Evolutionary conservation across 2,113 vertebrate species (phyloP).

Genomic region (Ranitomeya variabilis): DNA sequence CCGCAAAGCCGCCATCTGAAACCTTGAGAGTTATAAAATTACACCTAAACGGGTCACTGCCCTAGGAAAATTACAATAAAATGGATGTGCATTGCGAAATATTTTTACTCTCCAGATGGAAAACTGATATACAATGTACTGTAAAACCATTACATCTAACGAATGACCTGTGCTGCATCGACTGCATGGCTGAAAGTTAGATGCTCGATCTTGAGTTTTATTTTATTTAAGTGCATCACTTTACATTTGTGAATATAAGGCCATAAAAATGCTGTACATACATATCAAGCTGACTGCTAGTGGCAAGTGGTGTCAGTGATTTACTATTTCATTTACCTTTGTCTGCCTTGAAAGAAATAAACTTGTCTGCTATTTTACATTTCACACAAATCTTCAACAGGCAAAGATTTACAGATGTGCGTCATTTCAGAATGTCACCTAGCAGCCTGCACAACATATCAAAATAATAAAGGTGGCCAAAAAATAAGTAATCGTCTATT

Average conservation of each 20-base stretch:
- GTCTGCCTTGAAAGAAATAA: constrained; percentile 49
- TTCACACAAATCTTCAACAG: constrained; percentile 40
- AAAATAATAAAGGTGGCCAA: not conserved
- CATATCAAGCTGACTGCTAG: constrained; percentile 38
- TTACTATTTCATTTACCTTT: constrained; percentile 53
- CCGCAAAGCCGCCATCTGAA: not conserved
- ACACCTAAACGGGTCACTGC: constrained; percentile 11
- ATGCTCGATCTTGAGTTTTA: not conserved
- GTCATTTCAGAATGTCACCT: not conserved
- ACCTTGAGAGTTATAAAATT: constrained; percentile 2
- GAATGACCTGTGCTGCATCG: not conserved
- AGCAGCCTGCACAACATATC: not conserved
- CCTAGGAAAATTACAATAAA: constrained; percentile 18
- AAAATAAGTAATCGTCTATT: not conserved
- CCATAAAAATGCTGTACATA: constrained; percentile 30
- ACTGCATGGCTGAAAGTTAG: not conserved
- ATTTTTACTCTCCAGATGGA: constrained; percentile 6
- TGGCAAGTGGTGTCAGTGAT: constrained; percentile 34
- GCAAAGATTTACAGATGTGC: constrained; percentile 27
- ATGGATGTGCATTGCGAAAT: not conserved
- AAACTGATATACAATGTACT: not conserved
- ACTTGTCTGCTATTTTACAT: constrained; percentile 41
- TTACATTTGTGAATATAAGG: constrained; percentile 39
- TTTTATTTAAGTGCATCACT: constrained; percentile 36
- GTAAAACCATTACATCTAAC: constrained; percentile 1